Base-by-base conservation (phyloP, 2,888 invertebrate genomes). In the Sialis lutaria region DNA sequence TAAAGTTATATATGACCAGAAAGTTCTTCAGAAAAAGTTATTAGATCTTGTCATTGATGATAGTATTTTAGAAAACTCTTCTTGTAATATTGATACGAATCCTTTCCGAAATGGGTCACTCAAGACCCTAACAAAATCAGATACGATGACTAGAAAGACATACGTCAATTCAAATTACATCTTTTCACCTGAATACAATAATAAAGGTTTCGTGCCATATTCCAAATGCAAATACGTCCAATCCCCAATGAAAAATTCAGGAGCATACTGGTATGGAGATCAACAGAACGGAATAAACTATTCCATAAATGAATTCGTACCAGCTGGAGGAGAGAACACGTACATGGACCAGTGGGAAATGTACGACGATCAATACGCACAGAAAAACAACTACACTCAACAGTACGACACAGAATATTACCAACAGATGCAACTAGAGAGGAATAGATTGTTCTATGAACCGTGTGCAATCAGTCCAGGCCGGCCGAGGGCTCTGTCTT, bases 401-500 rank as follows among this genome's bases (percentile, higher is more conserved):
- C 30, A 33, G 12, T 39, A 34, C 2, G 45, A 45, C 32, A 13
- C 35, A n/a, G 12, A 40, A 8, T 30, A 45, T n/a, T 22, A 35
- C 5, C 32, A 40, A 10, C 40, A 40, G n/a, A 42, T 22, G 22
- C 37, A 37, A 13, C 45, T 35, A 40, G 34, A 34, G 42, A 22
- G 33, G 41, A 43, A 22, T 45, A 44, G 40, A 42, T 42, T 37
- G 53, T 52, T 33, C 9, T 49, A 51, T 9, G 51, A 51, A 35
- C 33, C 48, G n/a, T 46, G 49, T 13, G 35, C 37, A 8, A 49
- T 44, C 33, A 30, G 46, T 37, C 45, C 45, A 13, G 48, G 47
- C 48, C 60, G 69, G 9, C 68, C 69, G 45, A 64, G 69, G 34
- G 69, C 70, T 34, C 63, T 69, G 55, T 70, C 69, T n/a, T 69